These are phyloP conservation scores for Drosophila longiperda DNA, from an alignment of 2,888 invertebrate genomes.

Conservation along the genomic window DNA sequence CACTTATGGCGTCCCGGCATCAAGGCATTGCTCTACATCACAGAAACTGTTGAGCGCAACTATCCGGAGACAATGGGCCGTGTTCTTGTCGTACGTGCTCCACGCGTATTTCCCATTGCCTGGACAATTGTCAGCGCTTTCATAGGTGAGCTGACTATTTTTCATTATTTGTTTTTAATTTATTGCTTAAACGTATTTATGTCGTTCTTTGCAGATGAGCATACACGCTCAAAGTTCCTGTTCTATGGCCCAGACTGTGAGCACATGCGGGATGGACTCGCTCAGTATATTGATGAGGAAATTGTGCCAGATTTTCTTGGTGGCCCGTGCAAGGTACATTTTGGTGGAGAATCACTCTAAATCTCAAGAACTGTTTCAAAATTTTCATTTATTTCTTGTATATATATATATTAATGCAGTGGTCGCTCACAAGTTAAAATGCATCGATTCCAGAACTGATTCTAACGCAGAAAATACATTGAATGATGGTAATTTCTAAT, in stretches of 20 bases:
- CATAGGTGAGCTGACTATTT: conserved; percentile 87
- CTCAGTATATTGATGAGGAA: conserved; percentile 93
- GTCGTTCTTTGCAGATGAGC: conserved; percentile 89
- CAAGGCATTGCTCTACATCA: conserved; percentile 88
- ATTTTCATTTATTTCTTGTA: conserved; percentile 22
- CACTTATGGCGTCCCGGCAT: conserved; percentile 98
- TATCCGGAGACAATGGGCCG: conserved; percentile 98
- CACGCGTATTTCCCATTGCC: conserved; percentile 96
- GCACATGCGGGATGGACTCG: conserved; percentile 91
- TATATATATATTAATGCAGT: conserved; percentile 17
- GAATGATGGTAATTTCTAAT: not conserved
- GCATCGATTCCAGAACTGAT: not conserved
- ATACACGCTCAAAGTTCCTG: conserved; percentile 95
- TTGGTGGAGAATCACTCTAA: not conserved
- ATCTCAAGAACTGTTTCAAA: conserved; percentile 3
- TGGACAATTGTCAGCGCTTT: conserved; percentile 98
- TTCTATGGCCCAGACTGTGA: conserved; percentile 95
- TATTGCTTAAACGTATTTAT: not conserved
- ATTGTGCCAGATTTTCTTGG: conserved; percentile 96
- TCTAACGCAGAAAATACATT: not conserved
- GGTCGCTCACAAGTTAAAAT: not conserved
- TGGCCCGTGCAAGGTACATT: conserved; percentile 92
- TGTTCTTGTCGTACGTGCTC: conserved; percentile 95
- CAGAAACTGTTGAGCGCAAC: conserved; percentile 95
- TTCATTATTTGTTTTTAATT: not conserved